Percentiles rank a stretch among this genome's conserved stretches.
phyloP scores from a whole-genome alignment of 2,113 vertebrate genomes.

The Lophura nycthemera region DNA sequence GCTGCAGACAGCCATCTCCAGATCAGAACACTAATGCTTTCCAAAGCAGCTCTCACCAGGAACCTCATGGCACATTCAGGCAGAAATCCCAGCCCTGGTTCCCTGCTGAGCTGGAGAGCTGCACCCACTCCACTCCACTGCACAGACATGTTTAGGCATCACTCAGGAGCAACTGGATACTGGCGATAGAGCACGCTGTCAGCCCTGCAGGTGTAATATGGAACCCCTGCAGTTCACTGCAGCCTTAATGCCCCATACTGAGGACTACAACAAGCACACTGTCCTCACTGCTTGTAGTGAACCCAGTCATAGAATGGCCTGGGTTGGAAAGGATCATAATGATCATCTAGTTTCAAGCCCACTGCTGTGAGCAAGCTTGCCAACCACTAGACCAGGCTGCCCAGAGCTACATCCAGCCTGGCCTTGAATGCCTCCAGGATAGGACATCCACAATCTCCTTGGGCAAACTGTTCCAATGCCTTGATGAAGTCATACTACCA shows the following conservation, averaged over 20 bases:
- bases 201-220: background rate
- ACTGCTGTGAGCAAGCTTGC: no score
- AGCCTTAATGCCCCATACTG: rapidly evolving
- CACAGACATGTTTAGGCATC: background rate
- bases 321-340: no score
- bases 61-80: background rate
- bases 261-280: background rate
- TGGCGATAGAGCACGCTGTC: background rate
- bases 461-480: background rate
- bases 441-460: no score
- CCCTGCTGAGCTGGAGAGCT: background rate
- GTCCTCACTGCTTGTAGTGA: background rate
- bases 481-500: background rate
- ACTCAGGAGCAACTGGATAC: background rate
- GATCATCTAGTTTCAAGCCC: no score
- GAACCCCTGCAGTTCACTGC: background rate
- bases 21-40: background rate
- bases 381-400: no score
- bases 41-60: background rate
- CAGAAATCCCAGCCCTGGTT: background rate
- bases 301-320: no score
- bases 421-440: no score
- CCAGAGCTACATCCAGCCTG: no score
- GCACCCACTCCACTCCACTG: background rate
- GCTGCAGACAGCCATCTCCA: background rate